Conservation (phyloP, 2,888 invertebrate species). For the Torymus texanus region DNA sequence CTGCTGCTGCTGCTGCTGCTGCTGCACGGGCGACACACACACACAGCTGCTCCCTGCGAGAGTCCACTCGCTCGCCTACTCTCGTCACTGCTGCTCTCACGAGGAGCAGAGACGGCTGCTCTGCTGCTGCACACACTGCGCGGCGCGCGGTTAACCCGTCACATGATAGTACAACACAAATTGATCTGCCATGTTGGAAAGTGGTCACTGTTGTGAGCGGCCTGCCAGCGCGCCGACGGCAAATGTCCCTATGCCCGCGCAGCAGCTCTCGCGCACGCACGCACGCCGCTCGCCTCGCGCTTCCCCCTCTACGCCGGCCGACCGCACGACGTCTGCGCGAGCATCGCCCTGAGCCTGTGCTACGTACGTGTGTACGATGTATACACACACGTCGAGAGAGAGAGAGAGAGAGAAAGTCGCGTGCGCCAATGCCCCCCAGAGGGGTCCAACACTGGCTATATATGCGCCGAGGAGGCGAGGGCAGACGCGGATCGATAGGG, state of each 20-base stretch:
- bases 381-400: no score
- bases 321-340: no score
- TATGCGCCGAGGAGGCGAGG: background rate
- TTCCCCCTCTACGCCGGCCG: background rate
- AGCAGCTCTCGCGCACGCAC: background rate
- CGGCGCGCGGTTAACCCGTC: conserved; percentile 70
- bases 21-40: conserved; percentile 10
- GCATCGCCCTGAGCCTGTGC: no score
- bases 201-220: conserved; percentile 73
- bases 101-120: background rate
- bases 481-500: conserved; percentile 36
- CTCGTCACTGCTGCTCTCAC: conserved; percentile 4
- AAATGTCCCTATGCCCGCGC: conserved; percentile 66
- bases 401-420: no score
- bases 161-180: conserved; percentile 85
- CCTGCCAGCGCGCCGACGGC: conserved; percentile 68
- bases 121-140: background rate
- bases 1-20: conserved; percentile 20
- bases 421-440: background rate
- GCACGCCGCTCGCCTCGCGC: background rate
- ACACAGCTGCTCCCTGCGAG: background rate
- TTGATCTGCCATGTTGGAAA: conserved; percentile 83
- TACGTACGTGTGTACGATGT: no score
- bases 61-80: background rate
- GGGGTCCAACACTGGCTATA: background rate